These are phyloP conservation scores for Chymomyza fuscimana DNA, from an alignment of 2,888 invertebrate species.

Conservation along the genomic window DNA sequence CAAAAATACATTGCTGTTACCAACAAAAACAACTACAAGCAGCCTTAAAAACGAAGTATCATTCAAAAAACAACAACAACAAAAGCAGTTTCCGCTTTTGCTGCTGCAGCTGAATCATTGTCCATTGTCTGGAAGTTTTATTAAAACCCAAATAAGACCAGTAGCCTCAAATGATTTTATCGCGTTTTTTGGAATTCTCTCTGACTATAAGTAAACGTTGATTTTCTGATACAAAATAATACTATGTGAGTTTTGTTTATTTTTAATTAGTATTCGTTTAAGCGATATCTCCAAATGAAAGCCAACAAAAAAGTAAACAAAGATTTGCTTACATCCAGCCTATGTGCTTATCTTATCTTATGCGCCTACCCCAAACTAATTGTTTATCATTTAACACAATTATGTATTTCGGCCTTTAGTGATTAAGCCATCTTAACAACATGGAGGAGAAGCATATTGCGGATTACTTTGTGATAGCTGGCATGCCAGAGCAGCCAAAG, in stretches of 20 bases:
- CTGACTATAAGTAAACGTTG: neutral
- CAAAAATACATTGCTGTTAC: slow-evolving; percentile 32
- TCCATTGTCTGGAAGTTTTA: too few relatives aligned
- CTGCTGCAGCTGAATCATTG: too few relatives aligned
- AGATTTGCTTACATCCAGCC: slow-evolving; percentile 31
- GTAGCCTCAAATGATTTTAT: neutral
- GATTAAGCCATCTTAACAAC: neutral
- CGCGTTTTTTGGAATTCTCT: neutral
- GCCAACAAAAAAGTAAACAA: slow-evolving; percentile 53
- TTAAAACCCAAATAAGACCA: neutral
- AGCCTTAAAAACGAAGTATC: too few relatives aligned
- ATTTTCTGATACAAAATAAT: neutral
- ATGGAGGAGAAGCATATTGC: slow-evolving; percentile 95
- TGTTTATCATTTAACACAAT: neutral
- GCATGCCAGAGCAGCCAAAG: slow-evolving; percentile 90
- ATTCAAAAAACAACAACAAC: too few relatives aligned
- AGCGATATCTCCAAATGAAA: neutral
- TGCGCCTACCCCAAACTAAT: slow-evolving; percentile 5
- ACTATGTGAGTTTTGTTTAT: neutral
- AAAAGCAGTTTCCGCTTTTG: too few relatives aligned
- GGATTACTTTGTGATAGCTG: slow-evolving; percentile 99
- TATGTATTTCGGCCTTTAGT: neutral
- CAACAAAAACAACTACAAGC: too few relatives aligned
- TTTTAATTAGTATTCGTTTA: neutral
- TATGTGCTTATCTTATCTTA: slow-evolving; percentile 44